Base-by-base conservation (phyloP, 2,888 invertebrate species). In the Podotricha telesiphe region DNA sequence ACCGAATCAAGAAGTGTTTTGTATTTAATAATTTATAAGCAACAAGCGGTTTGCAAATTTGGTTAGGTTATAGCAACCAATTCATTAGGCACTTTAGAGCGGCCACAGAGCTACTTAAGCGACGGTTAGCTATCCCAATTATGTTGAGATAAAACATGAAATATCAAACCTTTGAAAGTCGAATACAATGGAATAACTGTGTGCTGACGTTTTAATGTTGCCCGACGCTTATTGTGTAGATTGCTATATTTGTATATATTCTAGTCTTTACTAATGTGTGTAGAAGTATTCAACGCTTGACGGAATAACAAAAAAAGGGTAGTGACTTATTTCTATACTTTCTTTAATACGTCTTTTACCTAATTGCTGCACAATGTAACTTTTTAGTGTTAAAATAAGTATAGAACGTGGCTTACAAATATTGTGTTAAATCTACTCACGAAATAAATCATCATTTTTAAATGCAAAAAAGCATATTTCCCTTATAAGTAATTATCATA, bases 1-100 rank as follows among this genome's bases (percentile, higher is more conserved):
- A 77, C 86, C 81, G 80, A 81, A 74, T 79, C 76, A 76, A 77
- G 75, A 74, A 77, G 75, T 72, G 74, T 73, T 72, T 68, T 13
- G 73, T 64, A 71, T 73, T 72, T 66, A 72, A 37, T 37, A 20
- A 62, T 34, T 53, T 69, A 63, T 69, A 58, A 73, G 66, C 68
- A 71, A 74, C 65, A 55, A 74, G 64, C 71, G 72, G 83, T 82
- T 71, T 76, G 76, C 19, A 65, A 42, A 87, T 71, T 80, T 66
- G 65, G 77, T 70, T 73, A 81, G 71, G 63, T 82, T 79, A 78
- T 75, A 73, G 68, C 62, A 50, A 67, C 73, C 73, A 73, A 76
- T 74, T 75, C 73, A 74, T 76, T 74, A 74, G 73, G 70, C 66
- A 70, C 70, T 73, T 72, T 70, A 76, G 76, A 77, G 75, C 69